Evolutionary conservation across 2,888 invertebrate genomes (phyloP).

Genomic region (Agapostemon virescens): DNA sequence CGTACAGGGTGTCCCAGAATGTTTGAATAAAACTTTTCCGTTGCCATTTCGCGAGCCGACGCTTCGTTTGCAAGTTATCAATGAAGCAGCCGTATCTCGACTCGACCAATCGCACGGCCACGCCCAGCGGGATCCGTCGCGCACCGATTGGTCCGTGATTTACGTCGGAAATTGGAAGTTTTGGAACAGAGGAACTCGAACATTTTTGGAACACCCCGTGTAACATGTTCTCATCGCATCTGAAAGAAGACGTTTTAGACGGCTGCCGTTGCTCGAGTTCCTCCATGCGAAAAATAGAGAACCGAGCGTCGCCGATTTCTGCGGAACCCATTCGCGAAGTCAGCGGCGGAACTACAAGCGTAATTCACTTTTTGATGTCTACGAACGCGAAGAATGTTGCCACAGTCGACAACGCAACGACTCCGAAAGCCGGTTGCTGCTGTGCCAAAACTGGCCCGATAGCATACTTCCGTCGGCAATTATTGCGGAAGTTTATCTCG

Average conservation of each 20-base stretch:
- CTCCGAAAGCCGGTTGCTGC: background rate
- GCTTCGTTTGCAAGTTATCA: too few species aligned
- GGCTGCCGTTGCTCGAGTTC: background rate
- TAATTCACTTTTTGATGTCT: conserved; percentile 29
- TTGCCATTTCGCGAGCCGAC: too few species aligned
- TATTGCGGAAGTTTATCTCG: conserved; percentile 44
- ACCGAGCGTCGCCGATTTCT: background rate
- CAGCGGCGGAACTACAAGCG: background rate
- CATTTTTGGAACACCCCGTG: too few species aligned
- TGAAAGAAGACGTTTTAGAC: background rate
- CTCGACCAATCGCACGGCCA: too few species aligned
- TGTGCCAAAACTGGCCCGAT: conserved; percentile 33
- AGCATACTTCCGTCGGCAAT: conserved; percentile 24
- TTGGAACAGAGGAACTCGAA: too few species aligned
- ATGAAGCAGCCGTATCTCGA: too few species aligned
- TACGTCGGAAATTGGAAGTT: too few species aligned
- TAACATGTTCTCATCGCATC: background rate
- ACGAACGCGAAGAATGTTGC: conserved; percentile 22
- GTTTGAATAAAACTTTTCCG: too few species aligned
- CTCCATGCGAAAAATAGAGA: background rate
- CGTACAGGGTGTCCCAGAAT: too few species aligned
- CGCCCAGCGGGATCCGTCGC: too few species aligned
- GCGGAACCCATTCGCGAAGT: background rate
- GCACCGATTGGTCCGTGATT: too few species aligned
- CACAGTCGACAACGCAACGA: conserved; percentile 5